Percentiles rank a stretch among this genome's conserved stretches.
Conservation (phyloP, 2,888 invertebrate species). For the Nomada fabriciana region DNA sequence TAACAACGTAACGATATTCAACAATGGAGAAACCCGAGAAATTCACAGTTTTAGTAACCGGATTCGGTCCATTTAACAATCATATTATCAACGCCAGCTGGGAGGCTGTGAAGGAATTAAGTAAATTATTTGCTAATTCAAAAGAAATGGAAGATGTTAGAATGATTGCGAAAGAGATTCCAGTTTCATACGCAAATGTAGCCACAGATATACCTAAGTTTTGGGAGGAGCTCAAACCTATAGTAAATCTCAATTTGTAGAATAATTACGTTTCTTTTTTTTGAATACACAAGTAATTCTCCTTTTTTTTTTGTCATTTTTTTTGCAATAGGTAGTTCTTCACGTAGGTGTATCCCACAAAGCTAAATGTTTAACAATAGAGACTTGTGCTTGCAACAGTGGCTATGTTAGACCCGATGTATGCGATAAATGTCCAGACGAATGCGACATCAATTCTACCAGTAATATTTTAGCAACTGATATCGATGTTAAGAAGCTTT, state of each 20-base stretch:
- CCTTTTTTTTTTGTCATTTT: constrained; percentile 72
- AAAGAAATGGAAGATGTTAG: constrained; percentile 85
- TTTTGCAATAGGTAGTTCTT: constrained; percentile 88
- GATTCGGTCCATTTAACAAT: constrained; percentile 92
- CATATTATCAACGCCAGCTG: constrained; percentile 93
- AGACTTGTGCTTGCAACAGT: constrained; percentile 88
- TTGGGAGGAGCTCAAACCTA: constrained; percentile 90
- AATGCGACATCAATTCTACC: constrained; percentile 83
- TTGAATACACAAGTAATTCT: constrained; percentile 7
- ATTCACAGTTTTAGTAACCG: constrained; percentile 87
- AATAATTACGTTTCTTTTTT: neutral
- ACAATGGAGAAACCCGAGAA: constrained; percentile 38
- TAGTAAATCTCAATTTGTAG: constrained; percentile 84
- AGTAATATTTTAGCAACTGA: constrained; percentile 85
- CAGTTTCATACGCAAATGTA: constrained; percentile 90
- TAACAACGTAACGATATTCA: neutral
- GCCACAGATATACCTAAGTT: constrained; percentile 87
- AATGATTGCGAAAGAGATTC: constrained; percentile 87
- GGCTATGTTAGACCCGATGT: constrained; percentile 87
- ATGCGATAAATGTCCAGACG: constrained; percentile 83
- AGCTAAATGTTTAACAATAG: constrained; percentile 88
- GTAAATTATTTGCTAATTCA: constrained; percentile 84
- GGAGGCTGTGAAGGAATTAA: constrained; percentile 90
- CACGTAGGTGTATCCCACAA: constrained; percentile 91
- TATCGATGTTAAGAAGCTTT: constrained; percentile 86